Conservation (phyloP, 1,140 invertebrate genomes). For the Temnothorax nylanderi region DNA sequence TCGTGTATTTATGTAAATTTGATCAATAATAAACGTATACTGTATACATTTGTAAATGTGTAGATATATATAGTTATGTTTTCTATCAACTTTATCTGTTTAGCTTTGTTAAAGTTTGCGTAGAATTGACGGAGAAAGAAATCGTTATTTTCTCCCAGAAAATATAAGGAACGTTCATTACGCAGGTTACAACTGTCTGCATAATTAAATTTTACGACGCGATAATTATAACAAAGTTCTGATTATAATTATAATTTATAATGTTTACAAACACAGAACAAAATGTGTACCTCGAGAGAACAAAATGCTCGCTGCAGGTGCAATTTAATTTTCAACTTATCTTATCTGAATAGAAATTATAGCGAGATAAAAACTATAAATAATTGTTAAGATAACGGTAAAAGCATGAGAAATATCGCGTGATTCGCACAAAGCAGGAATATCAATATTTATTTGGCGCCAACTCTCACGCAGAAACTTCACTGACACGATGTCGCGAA, state of each 20-base stretch:
- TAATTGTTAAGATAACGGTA: conserved; percentile 2
- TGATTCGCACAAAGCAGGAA: background rate
- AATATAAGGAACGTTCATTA: background rate
- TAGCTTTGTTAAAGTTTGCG: background rate
- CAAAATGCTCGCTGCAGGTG: background rate
- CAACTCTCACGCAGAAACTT: conserved; percentile 5
- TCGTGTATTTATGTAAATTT: background rate
- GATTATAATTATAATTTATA: conserved; percentile 14
- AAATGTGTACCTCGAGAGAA: background rate
- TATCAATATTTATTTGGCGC: conserved; percentile 25
- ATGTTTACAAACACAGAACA: background rate
- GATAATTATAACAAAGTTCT: background rate
- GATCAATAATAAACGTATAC: background rate
- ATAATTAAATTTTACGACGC: background rate
- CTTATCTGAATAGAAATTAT: conserved; percentile 19
- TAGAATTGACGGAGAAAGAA: background rate
- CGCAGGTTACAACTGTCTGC: background rate
- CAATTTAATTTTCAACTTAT: conserved; percentile 20
- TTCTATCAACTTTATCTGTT: background rate
- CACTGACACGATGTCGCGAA: conserved; percentile 7
- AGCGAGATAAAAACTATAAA: conserved; percentile 4
- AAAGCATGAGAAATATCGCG: background rate
- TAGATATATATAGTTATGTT: background rate
- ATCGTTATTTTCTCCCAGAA: background rate
- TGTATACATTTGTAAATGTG: too few species aligned